Evolutionary conservation across 2,113 vertebrate genomes (phyloP), one percentile per base, ranked within the genome.

Genomic region (Zootoca vivipara): DNA sequence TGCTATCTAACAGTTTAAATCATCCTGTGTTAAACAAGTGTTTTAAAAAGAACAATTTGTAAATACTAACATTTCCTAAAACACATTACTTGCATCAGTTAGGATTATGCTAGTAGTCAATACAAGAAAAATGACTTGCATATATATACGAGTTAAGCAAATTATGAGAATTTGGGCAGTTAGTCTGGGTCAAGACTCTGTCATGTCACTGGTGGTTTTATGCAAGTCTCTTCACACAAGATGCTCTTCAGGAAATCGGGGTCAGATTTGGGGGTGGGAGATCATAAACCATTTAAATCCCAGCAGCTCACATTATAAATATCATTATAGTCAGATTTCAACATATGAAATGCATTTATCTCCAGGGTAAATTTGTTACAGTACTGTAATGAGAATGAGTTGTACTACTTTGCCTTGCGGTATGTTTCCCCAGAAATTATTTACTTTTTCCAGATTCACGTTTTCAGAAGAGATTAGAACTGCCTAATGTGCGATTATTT

Each of bases 1-100:
- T 7, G 75, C 73, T 95, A 93, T 83, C 74, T 87, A 95, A 92
- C 93, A 89, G 84, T 83, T 86, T 85, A 94, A 93, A 93, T 83
- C 28, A 78, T 82, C 86, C 64, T 84, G 88, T 69, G 93, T 94
- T 95, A 92, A 96, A 94, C 70, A 38, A 81, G 94, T 91, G 89
- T 93, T 83, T 93, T 86, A 69, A 87, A 88, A 33, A 90, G 70
- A 38, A 72, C 87, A 38, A 46, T 46, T 46, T 10, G 72, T 20
- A 67, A 65, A 77, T 42, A 18, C 62, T 86, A 24, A 4, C 62
- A 65, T 77, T 87, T 91, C 67, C 65, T 90, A 83, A 85, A 1
- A 75, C 28, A 90, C 78, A 65, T 94, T 93, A 93, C 79, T 85
- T 33, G 89, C 90, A 78, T 58, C 78, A 67, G 38, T 91, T 85